Conservation (phyloP, 2,888 invertebrate species). For the Coelopa pilipes region DNA sequence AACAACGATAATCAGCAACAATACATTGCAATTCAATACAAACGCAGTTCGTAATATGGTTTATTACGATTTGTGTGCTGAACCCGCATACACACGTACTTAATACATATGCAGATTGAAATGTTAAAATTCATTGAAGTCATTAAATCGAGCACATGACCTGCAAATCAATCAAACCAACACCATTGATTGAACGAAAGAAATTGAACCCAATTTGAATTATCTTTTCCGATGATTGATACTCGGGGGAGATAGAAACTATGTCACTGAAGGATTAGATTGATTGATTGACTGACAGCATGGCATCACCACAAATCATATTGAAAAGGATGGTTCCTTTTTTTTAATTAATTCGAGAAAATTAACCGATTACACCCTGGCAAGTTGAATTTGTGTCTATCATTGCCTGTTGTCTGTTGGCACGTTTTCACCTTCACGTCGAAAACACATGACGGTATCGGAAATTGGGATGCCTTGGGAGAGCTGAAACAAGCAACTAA, state of each 20-base stretch:
- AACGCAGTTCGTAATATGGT: not conserved
- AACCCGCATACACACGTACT: not conserved
- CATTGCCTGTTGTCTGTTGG: not conserved
- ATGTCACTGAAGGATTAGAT: too few species aligned
- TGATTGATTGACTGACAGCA: too few species aligned
- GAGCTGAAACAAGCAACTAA: not conserved
- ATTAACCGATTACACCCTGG: not conserved
- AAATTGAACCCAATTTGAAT: not conserved
- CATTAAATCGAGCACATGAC: slow-evolving; percentile 27
- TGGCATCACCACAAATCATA: too few species aligned
- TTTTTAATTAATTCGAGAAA: not conserved
- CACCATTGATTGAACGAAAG: slow-evolving; percentile 19
- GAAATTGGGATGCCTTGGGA: not conserved
- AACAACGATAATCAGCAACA: not conserved
- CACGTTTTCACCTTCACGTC: slow-evolving; percentile 1
- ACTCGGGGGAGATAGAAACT: not conserved
- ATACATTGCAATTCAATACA: slow-evolving; percentile 1
- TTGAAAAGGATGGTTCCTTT: not conserved
- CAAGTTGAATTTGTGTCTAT: too few species aligned
- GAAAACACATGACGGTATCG: not conserved
- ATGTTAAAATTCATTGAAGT: slow-evolving; percentile 21
- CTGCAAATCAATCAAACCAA: slow-evolving; percentile 20
- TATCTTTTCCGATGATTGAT: not conserved
- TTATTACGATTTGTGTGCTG: not conserved
- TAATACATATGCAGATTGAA: slow-evolving; percentile 11